Conservation (phyloP, 2,797 vertebrate genomes). For the Acestrorhynchus altus region DNA sequence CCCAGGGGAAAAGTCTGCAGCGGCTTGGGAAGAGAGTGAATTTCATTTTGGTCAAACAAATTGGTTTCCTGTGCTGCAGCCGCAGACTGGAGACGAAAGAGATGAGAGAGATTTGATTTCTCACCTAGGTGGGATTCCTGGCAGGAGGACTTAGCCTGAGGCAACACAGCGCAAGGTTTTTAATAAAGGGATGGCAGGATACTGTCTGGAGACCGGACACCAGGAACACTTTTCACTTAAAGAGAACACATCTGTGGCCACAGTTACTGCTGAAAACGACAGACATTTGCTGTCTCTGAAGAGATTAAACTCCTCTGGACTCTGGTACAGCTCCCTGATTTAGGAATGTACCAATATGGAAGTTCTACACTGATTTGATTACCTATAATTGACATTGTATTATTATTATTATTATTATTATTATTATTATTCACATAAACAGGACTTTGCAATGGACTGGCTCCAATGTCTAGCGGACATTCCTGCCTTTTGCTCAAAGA, state of each 20-base stretch:
- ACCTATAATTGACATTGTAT: too few species aligned
- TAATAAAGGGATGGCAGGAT: slow-evolving; percentile 35
- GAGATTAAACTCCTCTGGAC: background rate
- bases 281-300: background rate
- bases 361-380: too few species aligned
- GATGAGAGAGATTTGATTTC: slow-evolving; percentile 41
- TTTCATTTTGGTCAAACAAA: slow-evolving; percentile 54
- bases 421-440: too few species aligned
- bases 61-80: slow-evolving; percentile 34
- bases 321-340: too few species aligned
- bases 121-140: slow-evolving; percentile 12
- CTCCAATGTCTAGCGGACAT: too few species aligned
- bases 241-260: background rate
- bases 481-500: too few species aligned
- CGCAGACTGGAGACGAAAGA: background rate
- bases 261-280: background rate
- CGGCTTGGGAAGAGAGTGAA: slow-evolving; percentile 6
- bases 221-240: slow-evolving; percentile 7
- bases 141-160: slow-evolving; percentile 31
- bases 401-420: too few species aligned
- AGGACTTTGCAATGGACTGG: too few species aligned
- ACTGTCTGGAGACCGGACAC: slow-evolving; percentile 22
- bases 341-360: background rate
- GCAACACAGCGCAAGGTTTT: slow-evolving; percentile 23
- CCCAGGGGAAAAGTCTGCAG: slow-evolving; percentile 5